A percentile compares a stretch with the other conserved stretches of the same genome.
phyloP scores from a whole-genome alignment of 2,113 vertebrate species.

The Microcebus jonahi region DNA sequence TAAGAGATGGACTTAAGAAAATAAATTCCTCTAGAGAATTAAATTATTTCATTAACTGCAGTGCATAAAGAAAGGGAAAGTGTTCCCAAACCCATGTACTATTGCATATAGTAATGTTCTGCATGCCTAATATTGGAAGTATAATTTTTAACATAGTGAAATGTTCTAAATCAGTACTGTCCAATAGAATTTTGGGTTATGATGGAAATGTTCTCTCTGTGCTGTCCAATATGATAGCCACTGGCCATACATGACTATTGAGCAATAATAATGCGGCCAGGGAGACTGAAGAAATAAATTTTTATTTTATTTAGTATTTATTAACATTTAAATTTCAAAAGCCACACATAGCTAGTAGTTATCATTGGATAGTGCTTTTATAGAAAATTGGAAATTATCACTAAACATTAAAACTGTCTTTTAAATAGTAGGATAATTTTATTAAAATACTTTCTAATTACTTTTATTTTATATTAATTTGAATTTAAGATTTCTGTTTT shows the following conservation, averaged over 20 bases:
- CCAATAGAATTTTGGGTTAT: neutral
- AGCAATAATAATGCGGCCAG: neutral
- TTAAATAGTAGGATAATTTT: neutral
- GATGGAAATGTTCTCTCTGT: neutral
- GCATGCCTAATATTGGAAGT: neutral
- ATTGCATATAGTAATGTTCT: conserved; percentile 4
- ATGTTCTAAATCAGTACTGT: neutral
- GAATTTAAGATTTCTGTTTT: neutral
- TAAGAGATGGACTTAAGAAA: conserved; percentile 40
- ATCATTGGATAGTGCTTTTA: neutral
- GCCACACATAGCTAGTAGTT: neutral
- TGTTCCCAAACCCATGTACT: neutral
- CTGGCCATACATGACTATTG: neutral
- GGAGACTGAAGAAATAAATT: neutral
- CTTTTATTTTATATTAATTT: neutral
- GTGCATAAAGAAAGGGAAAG: conserved; percentile 21
- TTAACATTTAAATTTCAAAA: conserved; percentile 42
- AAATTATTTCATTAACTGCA: conserved; percentile 26
- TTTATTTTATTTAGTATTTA: conserved; percentile 23
- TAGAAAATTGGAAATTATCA: neutral
- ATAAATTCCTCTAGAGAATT: conserved; percentile 23
- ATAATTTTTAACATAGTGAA: neutral
- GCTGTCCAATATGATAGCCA: neutral
- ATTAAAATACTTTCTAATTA: neutral
- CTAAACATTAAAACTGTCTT: neutral